Evolutionary conservation across 92 coral and sea anemone genomes (phyloP).

Genomic region (Phenganax stokvisi): DNA sequence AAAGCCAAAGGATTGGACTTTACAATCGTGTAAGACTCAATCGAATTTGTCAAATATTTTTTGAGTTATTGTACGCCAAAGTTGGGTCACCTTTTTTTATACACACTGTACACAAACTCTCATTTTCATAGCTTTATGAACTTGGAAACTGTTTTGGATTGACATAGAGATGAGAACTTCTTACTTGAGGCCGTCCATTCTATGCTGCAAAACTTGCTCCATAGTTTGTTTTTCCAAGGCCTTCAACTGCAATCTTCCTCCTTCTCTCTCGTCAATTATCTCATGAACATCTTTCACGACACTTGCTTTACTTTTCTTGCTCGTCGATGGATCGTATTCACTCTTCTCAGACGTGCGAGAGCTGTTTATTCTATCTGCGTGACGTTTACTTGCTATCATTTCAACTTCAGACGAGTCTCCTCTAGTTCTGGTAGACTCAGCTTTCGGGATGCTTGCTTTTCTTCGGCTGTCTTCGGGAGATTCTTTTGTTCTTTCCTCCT

Average conservation of each 20-base stretch:
- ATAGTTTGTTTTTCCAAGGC: conserved; percentile 18
- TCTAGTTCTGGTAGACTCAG: conserved; percentile 10
- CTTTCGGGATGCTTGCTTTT: not conserved
- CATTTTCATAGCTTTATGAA: too few species aligned
- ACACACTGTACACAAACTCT: too few species aligned
- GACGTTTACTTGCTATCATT: conserved; percentile 15
- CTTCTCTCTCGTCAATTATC: conserved; percentile 14
- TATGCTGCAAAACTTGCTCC: conserved; percentile 10
- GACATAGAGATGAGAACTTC: not conserved
- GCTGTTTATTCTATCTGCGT: conserved; percentile 6
- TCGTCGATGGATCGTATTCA: conserved; percentile 29
- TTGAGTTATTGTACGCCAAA: too few species aligned
- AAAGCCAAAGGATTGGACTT: too few species aligned
- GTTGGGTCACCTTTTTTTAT: too few species aligned
- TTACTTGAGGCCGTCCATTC: conserved; percentile 25
- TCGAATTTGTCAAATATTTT: too few species aligned
- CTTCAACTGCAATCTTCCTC: conserved; percentile 27
- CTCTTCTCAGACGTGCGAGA: conserved; percentile 7
- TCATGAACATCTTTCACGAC: conserved; percentile 28
- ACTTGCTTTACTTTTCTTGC: conserved; percentile 6
- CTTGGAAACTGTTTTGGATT: not conserved
- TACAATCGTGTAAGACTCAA: too few species aligned
- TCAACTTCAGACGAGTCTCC: conserved; percentile 23
- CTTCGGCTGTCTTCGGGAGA: conserved; percentile 14
- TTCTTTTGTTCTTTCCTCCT: conserved; percentile 32